These are phyloP conservation scores for Zelostemma sp. DNA, from an alignment of 1,140 invertebrate genomes.

Conservation along the genomic window DNA sequence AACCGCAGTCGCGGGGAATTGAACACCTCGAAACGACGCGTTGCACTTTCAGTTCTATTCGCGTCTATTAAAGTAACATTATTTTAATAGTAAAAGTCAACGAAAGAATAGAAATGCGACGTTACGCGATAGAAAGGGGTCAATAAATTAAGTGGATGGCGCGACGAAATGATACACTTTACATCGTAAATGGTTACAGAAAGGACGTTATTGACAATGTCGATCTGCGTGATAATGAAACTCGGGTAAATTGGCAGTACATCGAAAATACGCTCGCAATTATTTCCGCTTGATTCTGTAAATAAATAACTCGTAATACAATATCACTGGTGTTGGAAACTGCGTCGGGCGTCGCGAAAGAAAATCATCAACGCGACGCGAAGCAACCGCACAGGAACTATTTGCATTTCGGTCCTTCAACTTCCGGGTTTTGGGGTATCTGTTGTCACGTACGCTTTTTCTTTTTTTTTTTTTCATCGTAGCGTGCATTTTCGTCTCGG, in stretches of 20 bases:
- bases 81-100: constrained; percentile 49
- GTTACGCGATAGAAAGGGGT: constrained; percentile 29
- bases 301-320: constrained; percentile 67
- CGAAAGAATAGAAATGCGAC: constrained; percentile 30
- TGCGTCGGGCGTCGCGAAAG: constrained; percentile 40
- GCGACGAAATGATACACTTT: constrained; percentile 49
- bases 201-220: constrained; percentile 40
- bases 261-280: constrained; percentile 53
- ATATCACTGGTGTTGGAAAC: constrained; percentile 67
- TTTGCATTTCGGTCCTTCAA: constrained; percentile 34
- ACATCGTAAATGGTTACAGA: constrained; percentile 37
- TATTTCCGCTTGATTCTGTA: constrained; percentile 59
- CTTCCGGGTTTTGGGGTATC: not conserved
- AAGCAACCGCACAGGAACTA: constrained; percentile 37
- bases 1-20: constrained; percentile 18
- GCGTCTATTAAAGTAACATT: constrained; percentile 46
- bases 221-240: constrained; percentile 33
- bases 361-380: constrained; percentile 32
- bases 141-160: constrained; percentile 50
- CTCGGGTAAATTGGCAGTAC: constrained; percentile 59
- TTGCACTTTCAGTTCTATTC: constrained; percentile 37
- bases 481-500: constrained; percentile 23
- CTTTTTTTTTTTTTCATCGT: not conserved
- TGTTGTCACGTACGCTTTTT: not conserved
- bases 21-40: constrained; percentile 21